A percentile compares a stretch with the other conserved stretches of the same genome.
Conservation (phyloP, 2,888 invertebrate species). For the Meliscaeva auricollis region DNA sequence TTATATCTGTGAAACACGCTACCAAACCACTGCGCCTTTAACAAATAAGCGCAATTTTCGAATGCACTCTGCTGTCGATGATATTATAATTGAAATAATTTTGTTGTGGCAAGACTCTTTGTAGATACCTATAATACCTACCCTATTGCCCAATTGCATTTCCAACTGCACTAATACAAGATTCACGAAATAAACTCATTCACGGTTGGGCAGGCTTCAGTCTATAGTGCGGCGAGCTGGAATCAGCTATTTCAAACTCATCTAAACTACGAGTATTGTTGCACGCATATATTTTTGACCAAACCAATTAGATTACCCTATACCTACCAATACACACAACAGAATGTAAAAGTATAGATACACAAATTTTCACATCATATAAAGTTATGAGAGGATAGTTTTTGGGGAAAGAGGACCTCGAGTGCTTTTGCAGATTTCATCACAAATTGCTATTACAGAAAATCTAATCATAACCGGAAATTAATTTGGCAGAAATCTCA, state of each 20-base stretch:
- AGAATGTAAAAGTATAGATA: constrained; percentile 27
- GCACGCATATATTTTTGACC: constrained; percentile 44
- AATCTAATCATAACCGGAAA: constrained; percentile 85
- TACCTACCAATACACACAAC: too few species aligned
- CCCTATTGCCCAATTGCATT: not conserved
- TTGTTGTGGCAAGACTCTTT: constrained; percentile 29
- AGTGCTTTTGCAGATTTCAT: constrained; percentile 77
- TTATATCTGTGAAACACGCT: too few species aligned
- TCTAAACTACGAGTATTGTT: constrained; percentile 48
- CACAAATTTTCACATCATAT: constrained; percentile 6
- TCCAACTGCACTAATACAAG: constrained; percentile 11
- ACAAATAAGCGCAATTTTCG: not conserved
- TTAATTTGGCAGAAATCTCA: constrained; percentile 85
- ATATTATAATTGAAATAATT: constrained; percentile 34
- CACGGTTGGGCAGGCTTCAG: constrained; percentile 33
- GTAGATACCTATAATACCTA: not conserved
- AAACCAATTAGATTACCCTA: constrained; percentile 69
- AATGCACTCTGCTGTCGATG: constrained; percentile 19
- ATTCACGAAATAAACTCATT: constrained; percentile 13
- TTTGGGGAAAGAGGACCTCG: constrained; percentile 2
- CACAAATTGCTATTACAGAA: constrained; percentile 84
- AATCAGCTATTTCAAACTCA: constrained; percentile 32
- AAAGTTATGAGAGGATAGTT: not conserved
- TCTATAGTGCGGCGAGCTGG: constrained; percentile 23
- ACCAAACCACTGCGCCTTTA: too few species aligned